phyloP scores from a whole-genome alignment of 37 sponge, comb jelly and placozoan genomes.

The Spongilla lacustris region DNA sequence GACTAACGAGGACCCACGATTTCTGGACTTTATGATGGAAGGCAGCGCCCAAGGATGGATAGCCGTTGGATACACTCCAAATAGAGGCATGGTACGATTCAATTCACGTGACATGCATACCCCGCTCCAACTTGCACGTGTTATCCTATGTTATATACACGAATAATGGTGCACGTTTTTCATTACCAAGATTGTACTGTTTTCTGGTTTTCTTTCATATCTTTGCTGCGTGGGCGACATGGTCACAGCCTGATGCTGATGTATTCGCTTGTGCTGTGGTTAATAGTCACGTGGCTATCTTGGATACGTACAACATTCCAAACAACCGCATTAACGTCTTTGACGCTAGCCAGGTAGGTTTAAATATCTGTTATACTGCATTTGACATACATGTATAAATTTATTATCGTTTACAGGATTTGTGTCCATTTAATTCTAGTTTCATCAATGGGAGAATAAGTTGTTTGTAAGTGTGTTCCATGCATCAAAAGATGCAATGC shows the following conservation, averaged over 20 bases:
- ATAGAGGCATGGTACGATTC: no score
- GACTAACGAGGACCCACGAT: no score
- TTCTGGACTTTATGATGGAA: no score
- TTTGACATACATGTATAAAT: background rate
- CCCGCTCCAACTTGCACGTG: no score
- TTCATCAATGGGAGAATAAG: background rate
- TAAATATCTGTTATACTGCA: background rate
- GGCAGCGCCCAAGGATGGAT: no score
- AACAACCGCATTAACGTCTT: background rate
- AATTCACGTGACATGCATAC: no score
- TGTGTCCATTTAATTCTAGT: background rate
- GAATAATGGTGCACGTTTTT: no score
- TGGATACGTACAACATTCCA: slow-evolving; percentile 14
- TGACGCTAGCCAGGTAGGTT: background rate
- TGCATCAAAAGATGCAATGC: no score
- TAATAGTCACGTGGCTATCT: background rate
- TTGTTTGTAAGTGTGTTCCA: background rate
- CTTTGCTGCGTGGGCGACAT: no score
- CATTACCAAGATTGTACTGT: no score
- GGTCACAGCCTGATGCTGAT: slow-evolving; percentile 23
- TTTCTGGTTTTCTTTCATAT: background rate
- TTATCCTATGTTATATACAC: no score
- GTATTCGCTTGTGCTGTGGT: slow-evolving; percentile 9
- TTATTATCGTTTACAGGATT: background rate
- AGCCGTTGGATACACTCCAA: no score